phyloP scores from a whole-genome alignment of 92 coral and sea anemone species.

The Porites rus region DNA sequence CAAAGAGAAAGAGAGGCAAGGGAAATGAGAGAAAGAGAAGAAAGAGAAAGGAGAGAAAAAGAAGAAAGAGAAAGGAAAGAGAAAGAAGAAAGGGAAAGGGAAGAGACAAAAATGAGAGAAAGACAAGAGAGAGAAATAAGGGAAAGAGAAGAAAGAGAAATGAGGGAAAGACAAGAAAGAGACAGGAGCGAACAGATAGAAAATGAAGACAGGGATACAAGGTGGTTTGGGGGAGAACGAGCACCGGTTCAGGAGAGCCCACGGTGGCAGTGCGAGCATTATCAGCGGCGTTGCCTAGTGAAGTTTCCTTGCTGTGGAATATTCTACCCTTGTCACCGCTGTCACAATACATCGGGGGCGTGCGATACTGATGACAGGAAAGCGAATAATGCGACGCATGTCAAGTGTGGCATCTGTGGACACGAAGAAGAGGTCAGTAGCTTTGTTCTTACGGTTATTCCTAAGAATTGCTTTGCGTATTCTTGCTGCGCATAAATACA shows the following conservation, averaged over 20 bases:
- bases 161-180: constrained; percentile 18
- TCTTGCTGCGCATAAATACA: no score
- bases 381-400: constrained; percentile 72
- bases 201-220: background rate
- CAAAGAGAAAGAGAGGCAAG: background rate
- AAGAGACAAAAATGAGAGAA: constrained; percentile 4
- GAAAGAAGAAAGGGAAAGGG: constrained; percentile 18
- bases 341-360: constrained; percentile 82
- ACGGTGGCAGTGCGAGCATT: constrained; percentile 82
- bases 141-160: background rate
- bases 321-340: constrained; percentile 88
- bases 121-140: background rate
- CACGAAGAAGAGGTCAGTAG: constrained; percentile 71
- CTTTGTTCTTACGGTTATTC: background rate
- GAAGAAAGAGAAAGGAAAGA: constrained; percentile 16
- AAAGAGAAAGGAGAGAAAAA: constrained; percentile 14
- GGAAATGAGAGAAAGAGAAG: constrained; percentile 25
- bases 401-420: constrained; percentile 70
- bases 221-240: background rate
- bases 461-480: no score
- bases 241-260: constrained; percentile 36
- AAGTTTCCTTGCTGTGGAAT: constrained; percentile 78
- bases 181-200: constrained; percentile 4
- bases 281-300: constrained; percentile 79
- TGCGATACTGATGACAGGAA: constrained; percentile 68